Evolutionary conservation across 2,797 vertebrate species (phyloP), one percentile per base, ranked within the genome.

Genomic region (Epinephelus awoara): DNA sequence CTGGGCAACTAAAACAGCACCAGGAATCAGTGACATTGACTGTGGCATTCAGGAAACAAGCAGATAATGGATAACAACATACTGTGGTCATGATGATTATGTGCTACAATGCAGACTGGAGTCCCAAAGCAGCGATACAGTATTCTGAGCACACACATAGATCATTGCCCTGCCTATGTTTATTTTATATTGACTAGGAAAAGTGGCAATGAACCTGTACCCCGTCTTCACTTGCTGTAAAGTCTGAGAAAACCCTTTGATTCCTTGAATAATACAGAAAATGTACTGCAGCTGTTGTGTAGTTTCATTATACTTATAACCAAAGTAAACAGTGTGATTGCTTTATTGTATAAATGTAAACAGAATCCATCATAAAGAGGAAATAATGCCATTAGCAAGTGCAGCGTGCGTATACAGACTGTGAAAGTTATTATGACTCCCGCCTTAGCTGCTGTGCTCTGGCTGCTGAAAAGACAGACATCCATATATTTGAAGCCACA

Each of bases 1-100:
- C 91, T 73, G 55, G 91, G 90, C 69, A 90, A 93, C 90, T 72
- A 68, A 84, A 89, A 82, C 47, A 82, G 69, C 67, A 66, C 55
- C 79, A 44, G 77, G 66, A 89, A 80, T 88, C 70, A 73, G 77
- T 83, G 82, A 80, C 77, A 87, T 80, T 80, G 80, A 83, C 79
- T 51, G 57, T 77, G 79, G 79, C 70, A 80, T 85, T 79, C 66
- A 66, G 85, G 72, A 84, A 83, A 75, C 58, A 64, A 79, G 75
- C 73, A 50, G 64, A 88, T 77, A 82, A 83, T 81, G 72, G 77
- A 68, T 75, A 74, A 83, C 67, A 69, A 58, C 50, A 76, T 47
- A 58, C 15, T 50, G 44, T 51, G 47, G 66, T 59, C 54, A 34
- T 76, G 62, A 70, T 74, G 62, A 78, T 75, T 76, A 61, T 83